Percentiles rank a stretch among this genome's conserved stretches.
These are phyloP conservation scores for Cyclophora punctaria DNA, from an alignment of 2,888 invertebrate genomes.

Conservation along the genomic window DNA sequence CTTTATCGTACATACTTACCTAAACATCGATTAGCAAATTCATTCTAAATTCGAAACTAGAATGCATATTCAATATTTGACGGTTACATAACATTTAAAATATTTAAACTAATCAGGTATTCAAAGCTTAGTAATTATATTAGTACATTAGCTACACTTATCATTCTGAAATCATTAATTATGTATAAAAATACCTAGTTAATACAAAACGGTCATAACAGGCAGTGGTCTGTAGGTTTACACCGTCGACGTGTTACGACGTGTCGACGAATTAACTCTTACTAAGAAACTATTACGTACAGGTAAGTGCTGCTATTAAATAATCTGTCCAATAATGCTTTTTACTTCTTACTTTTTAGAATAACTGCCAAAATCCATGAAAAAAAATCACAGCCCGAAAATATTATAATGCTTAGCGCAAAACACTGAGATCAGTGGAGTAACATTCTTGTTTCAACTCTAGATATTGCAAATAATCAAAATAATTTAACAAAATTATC, in stretches of 20 bases:
- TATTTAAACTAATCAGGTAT: conserved; percentile 44
- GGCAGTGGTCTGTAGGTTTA: too few relatives aligned
- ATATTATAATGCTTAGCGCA: conserved; percentile 34
- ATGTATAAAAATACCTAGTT: neutral
- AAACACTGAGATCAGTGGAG: conserved; percentile 49
- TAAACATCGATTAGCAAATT: neutral
- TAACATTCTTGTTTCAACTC: conserved; percentile 26
- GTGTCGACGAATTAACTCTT: too few relatives aligned
- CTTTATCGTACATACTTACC: neutral
- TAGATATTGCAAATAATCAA: neutral
- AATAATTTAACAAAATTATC: too few relatives aligned
- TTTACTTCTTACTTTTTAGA: neutral
- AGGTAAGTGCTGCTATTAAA: conserved; percentile 1
- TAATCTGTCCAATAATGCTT: conserved; percentile 14
- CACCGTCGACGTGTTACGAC: neutral
- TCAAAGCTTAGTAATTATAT: conserved; percentile 28
- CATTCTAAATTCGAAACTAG: neutral
- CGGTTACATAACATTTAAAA: conserved; percentile 17
- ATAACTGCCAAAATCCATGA: conserved; percentile 25
- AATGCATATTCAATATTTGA: neutral
- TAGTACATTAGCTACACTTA: conserved; percentile 24
- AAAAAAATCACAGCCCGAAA: conserved; percentile 52
- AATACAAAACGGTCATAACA: too few relatives aligned
- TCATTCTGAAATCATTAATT: neutral
- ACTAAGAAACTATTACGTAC: neutral